phyloP scores from a whole-genome alignment of 2,888 invertebrate genomes.

The Geophilus truncorum region DNA sequence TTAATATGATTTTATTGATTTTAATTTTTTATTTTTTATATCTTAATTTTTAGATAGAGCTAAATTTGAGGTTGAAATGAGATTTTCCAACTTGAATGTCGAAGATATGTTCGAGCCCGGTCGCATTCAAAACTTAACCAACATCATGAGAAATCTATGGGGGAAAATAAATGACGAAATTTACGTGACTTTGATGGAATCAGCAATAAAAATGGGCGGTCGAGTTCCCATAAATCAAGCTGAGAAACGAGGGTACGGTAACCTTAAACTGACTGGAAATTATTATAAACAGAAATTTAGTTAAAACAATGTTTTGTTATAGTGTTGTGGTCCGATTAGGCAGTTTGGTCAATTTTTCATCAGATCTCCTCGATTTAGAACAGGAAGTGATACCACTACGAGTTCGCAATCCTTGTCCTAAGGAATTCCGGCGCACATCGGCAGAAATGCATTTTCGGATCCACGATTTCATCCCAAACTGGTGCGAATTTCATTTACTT shows the following conservation, averaged over 20 bases:
- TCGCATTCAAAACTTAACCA: conserved; percentile 66
- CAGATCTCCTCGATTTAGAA: conserved; percentile 56
- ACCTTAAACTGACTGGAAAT: background rate
- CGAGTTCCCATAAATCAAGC: conserved; percentile 73
- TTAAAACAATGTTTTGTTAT: conserved; percentile 40
- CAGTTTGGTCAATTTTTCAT: conserved; percentile 67
- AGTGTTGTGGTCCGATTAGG: conserved; percentile 78
- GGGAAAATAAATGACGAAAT: conserved; percentile 73
- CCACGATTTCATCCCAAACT: conserved; percentile 53
- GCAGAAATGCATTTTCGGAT: conserved; percentile 77
- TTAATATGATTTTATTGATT: background rate
- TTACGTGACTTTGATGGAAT: conserved; percentile 76
- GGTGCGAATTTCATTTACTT: background rate
- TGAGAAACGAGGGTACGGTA: conserved; percentile 73
- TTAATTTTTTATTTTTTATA: background rate
- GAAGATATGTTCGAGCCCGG: conserved; percentile 74
- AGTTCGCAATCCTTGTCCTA: conserved; percentile 69
- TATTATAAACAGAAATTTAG: background rate
- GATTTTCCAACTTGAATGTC: conserved; percentile 83
- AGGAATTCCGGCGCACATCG: conserved; percentile 76
- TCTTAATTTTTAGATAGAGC: conserved; percentile 6
- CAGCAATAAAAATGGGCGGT: conserved; percentile 78
- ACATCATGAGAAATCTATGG: conserved; percentile 66
- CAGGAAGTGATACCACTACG: conserved; percentile 68
- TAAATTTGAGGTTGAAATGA: conserved; percentile 64